phyloP scores from a whole-genome alignment of 2,888 invertebrate species.

The Pseudanteris insignis region DNA sequence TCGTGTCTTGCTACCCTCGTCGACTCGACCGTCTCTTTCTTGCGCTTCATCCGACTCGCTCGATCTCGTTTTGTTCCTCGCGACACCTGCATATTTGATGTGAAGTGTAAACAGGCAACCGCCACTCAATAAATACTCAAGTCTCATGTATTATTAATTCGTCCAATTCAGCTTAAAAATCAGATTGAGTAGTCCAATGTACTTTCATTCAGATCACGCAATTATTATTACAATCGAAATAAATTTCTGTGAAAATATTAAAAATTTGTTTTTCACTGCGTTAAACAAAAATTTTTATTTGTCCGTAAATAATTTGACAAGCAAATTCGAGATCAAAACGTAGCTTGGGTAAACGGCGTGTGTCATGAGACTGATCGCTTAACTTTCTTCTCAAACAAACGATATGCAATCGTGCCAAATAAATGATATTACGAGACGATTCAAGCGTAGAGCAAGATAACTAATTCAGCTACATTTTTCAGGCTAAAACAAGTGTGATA shows the following conservation, averaged over 20 bases:
- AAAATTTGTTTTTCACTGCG: no score
- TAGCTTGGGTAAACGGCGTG: no score
- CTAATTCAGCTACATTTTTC: conserved; percentile 59
- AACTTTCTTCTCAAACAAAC: conserved; percentile 36
- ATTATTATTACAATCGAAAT: no score
- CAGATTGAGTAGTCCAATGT: no score
- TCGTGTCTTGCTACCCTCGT: conserved; percentile 50
- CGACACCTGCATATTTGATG: conserved; percentile 65
- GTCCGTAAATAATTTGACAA: no score
- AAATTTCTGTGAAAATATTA: no score
- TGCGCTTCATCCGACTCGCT: conserved; percentile 7
- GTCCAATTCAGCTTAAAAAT: conserved; percentile 55
- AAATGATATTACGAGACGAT: no score
- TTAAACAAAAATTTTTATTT: no score
- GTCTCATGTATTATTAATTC: conserved; percentile 60
- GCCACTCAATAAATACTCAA: conserved; percentile 58
- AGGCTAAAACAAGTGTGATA: conserved; percentile 48
- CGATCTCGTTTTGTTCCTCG: conserved; percentile 44
- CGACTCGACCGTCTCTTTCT: conserved; percentile 39
- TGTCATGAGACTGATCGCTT: conserved; percentile 60
- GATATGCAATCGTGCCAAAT: not conserved
- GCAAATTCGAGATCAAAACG: no score
- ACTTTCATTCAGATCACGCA: no score
- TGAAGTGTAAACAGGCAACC: conserved; percentile 58
- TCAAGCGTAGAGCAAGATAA: conserved; percentile 43